Conservation (phyloP, 2,797 vertebrate genomes). For the Sebastes reedi region DNA sequence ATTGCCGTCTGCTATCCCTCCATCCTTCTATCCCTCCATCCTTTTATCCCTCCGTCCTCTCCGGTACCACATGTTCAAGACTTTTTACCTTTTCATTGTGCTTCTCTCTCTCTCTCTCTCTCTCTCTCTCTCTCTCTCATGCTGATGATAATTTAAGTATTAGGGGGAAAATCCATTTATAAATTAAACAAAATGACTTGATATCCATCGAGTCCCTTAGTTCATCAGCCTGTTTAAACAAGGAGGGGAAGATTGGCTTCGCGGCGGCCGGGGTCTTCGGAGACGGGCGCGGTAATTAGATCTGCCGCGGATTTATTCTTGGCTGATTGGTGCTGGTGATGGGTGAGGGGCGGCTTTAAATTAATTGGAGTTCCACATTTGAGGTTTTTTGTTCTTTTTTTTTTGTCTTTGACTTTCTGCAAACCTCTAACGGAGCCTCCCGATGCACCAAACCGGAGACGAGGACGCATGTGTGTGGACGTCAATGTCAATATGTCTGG, state of each 20-base stretch:
- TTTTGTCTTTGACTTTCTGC: conserved; percentile 56
- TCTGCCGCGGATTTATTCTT: conserved; percentile 98
- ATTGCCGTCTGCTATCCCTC: background rate
- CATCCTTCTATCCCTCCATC: conserved; percentile 29
- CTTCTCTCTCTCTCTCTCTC: conserved; percentile 30
- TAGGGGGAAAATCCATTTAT: conserved; percentile 99
- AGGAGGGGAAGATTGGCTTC: conserved; percentile 86
- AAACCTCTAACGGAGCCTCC: conserved; percentile 65
- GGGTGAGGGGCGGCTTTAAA: conserved; percentile 86
- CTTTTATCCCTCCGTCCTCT: conserved; percentile 19
- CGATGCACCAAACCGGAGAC: background rate
- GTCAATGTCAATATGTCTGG: conserved; percentile 44
- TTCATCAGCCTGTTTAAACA: conserved; percentile 99
- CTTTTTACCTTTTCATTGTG: conserved; percentile 40
- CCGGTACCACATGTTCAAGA: conserved; percentile 29
- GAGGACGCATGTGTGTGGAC: conserved; percentile 20
- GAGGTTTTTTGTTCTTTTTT: conserved; percentile 85
- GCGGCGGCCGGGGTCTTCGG: conserved; percentile 90
- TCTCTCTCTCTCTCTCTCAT: conserved; percentile 55
- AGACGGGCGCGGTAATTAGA: conserved; percentile 98
- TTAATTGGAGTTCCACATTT: conserved; percentile 99
- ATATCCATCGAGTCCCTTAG: conserved; percentile 98
- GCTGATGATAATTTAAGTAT: conserved; percentile 99
- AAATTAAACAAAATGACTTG: conserved; percentile 99
- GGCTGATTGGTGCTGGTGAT: conserved; percentile 90